Base-by-base conservation (phyloP, 2,113 vertebrate species). In the Machaerirhynchus nigripectus region DNA sequence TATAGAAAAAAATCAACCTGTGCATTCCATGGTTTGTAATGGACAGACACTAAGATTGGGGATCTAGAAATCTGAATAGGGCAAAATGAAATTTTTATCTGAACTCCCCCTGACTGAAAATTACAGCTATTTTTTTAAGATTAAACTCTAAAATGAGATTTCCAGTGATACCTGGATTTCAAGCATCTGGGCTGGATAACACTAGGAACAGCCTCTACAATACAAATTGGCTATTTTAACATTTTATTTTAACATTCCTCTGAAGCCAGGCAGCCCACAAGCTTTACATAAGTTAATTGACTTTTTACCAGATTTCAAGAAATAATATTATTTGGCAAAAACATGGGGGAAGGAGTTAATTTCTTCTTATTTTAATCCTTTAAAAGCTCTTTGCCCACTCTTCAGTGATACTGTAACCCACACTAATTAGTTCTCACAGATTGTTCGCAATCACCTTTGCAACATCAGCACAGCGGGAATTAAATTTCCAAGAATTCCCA, bases 401-500 rank as follows among this genome's bases (percentile, higher is more conserved):
- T 31, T 50, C 24, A 78, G 16, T 65, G 40, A 76, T 37, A 56
- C 20, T 60, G 65, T 81, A 90, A 77, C 13, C 52, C 3, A 1
- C 40, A 81, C 27, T 42, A 78, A 77, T 84, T 39, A 47, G 27
- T 46, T 90, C 60, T 90, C 70, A 74, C 53, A 87, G 44, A n/a
- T 84, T 46, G 55, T 82, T 93, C 3, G 1, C 35, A 92, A 67
- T 42, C 93, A 99, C 99, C 98, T 98, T 98, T 55, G 94, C 97
- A 76, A 99, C 98, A 95, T 99, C 98, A 2, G 99, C 99, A 86
- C 99, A 99, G 89, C 94, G 97, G 1, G 98, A 96, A 95, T 96
- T 97, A 91, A 99, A 98, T 97, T 99, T 99, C 99, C 99, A 99
- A 40, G 99, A 99, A 95, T 99, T 99, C 33, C 99, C 99, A 69